phyloP scores from a whole-genome alignment of 2,888 invertebrate species.

The Octonoba sinensis region DNA sequence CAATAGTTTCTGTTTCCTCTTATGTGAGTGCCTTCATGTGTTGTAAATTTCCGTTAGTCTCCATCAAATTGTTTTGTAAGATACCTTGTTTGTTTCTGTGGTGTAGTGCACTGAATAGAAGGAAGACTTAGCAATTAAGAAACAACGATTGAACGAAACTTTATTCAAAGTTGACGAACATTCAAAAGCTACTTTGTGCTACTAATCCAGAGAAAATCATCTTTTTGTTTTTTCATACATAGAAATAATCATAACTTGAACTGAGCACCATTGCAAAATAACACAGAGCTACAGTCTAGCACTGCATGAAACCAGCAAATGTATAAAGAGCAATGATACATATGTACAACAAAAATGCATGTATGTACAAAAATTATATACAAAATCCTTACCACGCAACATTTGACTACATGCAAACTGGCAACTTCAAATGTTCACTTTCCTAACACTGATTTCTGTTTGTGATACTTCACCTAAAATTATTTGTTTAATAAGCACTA shows the following conservation, averaged over 20 bases:
- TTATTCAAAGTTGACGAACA: conserved; percentile 60
- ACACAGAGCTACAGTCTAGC: conserved; percentile 54
- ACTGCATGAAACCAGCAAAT: conserved; percentile 47
- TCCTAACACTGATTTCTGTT: conserved; percentile 40
- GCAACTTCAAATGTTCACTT: conserved; percentile 48
- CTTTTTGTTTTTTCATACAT: neutral
- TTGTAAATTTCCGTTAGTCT: too few species aligned
- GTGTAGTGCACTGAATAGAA: neutral
- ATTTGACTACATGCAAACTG: conserved; percentile 57
- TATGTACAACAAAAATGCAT: conserved; percentile 57
- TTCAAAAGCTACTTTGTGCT: conserved; percentile 57
- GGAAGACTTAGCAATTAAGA: conserved; percentile 12
- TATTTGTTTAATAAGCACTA: conserved; percentile 41
- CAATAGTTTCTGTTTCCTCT: too few species aligned
- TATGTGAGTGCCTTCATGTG: too few species aligned
- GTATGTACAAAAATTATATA: conserved; percentile 61
- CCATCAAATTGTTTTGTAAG: too few species aligned
- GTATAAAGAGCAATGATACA: conserved; percentile 51
- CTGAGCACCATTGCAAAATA: conserved; percentile 56
- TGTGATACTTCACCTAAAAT: conserved; percentile 38
- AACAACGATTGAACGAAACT: conserved; percentile 58
- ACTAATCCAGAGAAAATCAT: conserved; percentile 43
- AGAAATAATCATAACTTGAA: conserved; percentile 47
- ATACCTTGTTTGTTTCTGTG: too few species aligned
- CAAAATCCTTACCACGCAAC: conserved; percentile 54